These are phyloP conservation scores for Lasioglossum oenotherae DNA, from an alignment of 2,888 invertebrate species.

Conservation along the genomic window DNA sequence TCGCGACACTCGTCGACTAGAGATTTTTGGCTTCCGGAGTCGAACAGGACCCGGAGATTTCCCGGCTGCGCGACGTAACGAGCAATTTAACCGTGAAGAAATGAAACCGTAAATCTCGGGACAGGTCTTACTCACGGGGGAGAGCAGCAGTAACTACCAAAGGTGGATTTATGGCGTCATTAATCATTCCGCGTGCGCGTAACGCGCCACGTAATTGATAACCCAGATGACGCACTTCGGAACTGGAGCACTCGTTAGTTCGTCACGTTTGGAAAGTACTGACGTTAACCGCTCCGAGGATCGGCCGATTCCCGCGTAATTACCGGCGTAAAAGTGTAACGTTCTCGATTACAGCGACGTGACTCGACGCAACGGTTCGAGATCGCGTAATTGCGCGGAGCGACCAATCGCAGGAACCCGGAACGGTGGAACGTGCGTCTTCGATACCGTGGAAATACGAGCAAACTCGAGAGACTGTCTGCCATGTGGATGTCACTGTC, in stretches of 20 bases:
- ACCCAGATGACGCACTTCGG: constrained; percentile 69
- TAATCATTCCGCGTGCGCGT: constrained; percentile 66
- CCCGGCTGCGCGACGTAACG: constrained; percentile 46
- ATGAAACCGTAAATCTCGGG: constrained; percentile 64
- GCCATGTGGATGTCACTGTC: neutral
- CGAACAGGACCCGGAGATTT: constrained; percentile 11
- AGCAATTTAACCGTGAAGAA: constrained; percentile 52
- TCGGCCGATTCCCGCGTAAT: constrained; percentile 59
- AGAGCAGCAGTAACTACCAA: constrained; percentile 57
- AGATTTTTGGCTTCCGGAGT: neutral
- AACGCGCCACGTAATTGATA: constrained; percentile 70
- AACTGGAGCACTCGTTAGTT: constrained; percentile 70
- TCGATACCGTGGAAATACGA: neutral
- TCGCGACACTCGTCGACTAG: constrained; percentile 14
- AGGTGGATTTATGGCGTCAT: constrained; percentile 68
- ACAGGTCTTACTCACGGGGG: constrained; percentile 42
- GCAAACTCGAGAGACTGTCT: neutral
- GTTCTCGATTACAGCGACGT: constrained; percentile 30
- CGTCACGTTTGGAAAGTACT: constrained; percentile 59
- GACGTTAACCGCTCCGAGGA: constrained; percentile 53
- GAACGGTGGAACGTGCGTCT: neutral
- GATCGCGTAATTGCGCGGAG: neutral
- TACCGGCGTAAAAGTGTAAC: constrained; percentile 28
- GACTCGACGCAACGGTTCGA: neutral
- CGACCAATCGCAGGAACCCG: neutral